Percentiles rank a stretch among this genome's conserved stretches.
Conservation (phyloP, 2,113 vertebrate genomes). For the Gyps fulvus region DNA sequence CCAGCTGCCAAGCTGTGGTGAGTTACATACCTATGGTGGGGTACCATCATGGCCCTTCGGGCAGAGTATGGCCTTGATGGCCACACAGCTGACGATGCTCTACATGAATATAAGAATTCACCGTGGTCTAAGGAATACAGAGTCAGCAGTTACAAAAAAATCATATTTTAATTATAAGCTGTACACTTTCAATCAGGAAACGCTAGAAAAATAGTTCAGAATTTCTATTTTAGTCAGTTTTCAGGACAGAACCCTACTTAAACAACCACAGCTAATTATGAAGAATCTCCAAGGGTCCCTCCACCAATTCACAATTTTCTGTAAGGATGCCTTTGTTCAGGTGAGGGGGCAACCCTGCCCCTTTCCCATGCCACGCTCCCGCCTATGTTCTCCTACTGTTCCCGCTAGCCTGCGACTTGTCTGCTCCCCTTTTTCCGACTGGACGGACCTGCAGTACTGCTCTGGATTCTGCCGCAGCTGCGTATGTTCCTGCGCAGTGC, state of each 20-base stretch:
- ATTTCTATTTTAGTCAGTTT: neutral
- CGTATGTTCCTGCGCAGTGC: fast-evolving
- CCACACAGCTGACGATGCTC: neutral
- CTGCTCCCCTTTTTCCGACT: neutral
- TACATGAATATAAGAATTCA: neutral
- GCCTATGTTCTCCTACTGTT: neutral
- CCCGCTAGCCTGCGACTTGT: neutral
- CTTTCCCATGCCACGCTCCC: neutral
- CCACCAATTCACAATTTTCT: neutral
- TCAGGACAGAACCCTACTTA: neutral
- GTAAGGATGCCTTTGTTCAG: neutral
- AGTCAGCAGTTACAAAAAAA: neutral
- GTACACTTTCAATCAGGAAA: neutral
- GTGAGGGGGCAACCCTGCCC: neutral
- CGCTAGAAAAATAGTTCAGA: neutral
- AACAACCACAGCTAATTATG: neutral
- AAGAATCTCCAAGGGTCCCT: neutral
- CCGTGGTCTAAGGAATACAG: neutral
- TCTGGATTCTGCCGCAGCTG: fast-evolving
- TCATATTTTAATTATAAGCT: neutral
- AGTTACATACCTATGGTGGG: neutral
- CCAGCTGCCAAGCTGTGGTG: neutral
- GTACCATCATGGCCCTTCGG: neutral
- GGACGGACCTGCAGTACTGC: neutral
- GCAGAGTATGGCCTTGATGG: neutral